Conservation (phyloP, 2,797 vertebrate genomes). For the Vireo griseus region DNA sequence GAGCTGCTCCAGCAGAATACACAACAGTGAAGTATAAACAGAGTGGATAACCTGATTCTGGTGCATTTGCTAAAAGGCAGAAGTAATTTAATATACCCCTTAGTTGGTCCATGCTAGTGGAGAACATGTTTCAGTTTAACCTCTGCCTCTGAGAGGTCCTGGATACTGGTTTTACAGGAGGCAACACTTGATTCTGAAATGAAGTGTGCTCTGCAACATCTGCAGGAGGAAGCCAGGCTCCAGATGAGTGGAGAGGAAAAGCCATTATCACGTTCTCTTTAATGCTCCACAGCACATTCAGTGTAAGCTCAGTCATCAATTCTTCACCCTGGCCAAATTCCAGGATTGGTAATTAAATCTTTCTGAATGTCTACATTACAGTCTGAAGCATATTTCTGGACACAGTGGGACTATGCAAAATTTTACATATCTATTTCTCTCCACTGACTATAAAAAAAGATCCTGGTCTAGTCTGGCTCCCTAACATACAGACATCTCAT, state of each 20-base stretch:
- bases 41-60: neutral
- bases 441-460: neutral
- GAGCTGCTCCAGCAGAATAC: neutral
- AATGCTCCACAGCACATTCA: neutral
- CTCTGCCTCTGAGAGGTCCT: neutral
- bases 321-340: conserved; percentile 18
- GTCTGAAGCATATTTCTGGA: neutral
- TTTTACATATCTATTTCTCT: conserved; percentile 30
- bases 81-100: neutral
- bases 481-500: conserved; percentile 16
- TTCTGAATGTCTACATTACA: neutral
- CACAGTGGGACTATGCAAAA: neutral
- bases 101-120: neutral
- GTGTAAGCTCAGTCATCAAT: neutral
- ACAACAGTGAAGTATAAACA: neutral
- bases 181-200: neutral
- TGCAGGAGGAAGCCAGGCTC: neutral
- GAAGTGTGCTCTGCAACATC: neutral
- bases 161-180: neutral
- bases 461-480: neutral
- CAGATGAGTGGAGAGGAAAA: neutral
- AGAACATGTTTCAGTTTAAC: neutral
- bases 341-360: conserved; percentile 18
- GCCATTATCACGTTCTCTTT: neutral
- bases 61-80: neutral